phyloP scores from a whole-genome alignment of 2,797 vertebrate genomes.

The Miichthys miiuy region DNA sequence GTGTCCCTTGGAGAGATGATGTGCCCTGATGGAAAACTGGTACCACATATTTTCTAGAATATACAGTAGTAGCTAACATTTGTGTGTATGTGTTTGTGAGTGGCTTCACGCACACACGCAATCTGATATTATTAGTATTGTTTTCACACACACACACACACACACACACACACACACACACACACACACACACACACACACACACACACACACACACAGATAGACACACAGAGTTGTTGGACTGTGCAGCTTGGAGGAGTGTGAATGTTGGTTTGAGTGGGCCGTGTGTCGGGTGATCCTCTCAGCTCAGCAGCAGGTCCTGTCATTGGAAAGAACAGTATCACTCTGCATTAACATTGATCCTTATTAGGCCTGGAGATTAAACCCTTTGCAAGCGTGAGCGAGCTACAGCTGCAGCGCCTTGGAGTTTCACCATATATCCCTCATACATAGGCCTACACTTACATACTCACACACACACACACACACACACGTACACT shows the following conservation, averaged over 20 bases:
- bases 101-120: no score
- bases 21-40: neutral
- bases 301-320: conserved; percentile 74
- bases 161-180: conserved; percentile 2
- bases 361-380: conserved; percentile 84
- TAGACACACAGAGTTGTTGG: conserved; percentile 23
- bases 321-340: conserved; percentile 79
- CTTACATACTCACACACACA: conserved; percentile 33
- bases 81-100: neutral
- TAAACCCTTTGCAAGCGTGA: conserved; percentile 73
- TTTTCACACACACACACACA: conserved; percentile 52
- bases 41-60: neutral
- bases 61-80: neutral
- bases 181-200: conserved; percentile 1
- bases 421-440: conserved; percentile 50
- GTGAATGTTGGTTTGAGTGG: conserved; percentile 60
- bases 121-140: conserved; percentile 75
- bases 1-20: neutral
- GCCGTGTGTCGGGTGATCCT: conserved; percentile 76
- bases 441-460: conserved; percentile 32
- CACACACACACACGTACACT: conserved; percentile 5
- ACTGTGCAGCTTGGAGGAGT: conserved; percentile 45
- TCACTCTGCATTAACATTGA: conserved; percentile 86
- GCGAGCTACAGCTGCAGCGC: conserved; percentile 52
- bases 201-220: conserved; percentile 9